These are phyloP conservation scores for Esox lucius DNA, from an alignment of 2,797 vertebrate species.

Conservation along the genomic window DNA sequence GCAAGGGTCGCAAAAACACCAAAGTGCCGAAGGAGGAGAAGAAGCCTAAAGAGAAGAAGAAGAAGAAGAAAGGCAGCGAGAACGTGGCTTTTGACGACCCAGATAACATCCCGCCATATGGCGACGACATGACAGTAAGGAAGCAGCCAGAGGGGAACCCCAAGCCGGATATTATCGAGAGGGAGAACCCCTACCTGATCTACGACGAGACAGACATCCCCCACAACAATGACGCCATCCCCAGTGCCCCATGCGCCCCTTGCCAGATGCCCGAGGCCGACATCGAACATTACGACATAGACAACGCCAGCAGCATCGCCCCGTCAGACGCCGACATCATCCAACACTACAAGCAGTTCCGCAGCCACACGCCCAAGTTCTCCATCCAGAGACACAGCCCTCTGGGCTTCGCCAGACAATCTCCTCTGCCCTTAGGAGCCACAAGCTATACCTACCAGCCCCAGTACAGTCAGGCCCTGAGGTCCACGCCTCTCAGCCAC, in stretches of 20 bases:
- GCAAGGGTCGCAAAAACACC: constrained; percentile 80
- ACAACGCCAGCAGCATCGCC: constrained; percentile 97
- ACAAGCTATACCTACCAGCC: constrained; percentile 94
- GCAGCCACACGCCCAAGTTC: constrained; percentile 95
- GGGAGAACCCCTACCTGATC: constrained; percentile 97
- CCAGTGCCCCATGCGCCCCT: constrained; percentile 90
- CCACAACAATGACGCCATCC: constrained; percentile 83
- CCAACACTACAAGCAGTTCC: constrained; percentile 97
- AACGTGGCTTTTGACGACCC: constrained; percentile 95
- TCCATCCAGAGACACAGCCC: constrained; percentile 98
- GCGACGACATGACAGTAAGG: constrained; percentile 92
- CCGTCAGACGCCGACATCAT: constrained; percentile 96
- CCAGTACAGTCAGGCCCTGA: constrained; percentile 83
- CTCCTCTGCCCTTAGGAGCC: constrained; percentile 90
- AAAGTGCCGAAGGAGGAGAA: constrained; percentile 87
- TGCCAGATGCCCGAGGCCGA: constrained; percentile 83
- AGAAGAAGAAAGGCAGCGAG: constrained; percentile 96
- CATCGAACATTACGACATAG: constrained; percentile 96
- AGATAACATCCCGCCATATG: constrained; percentile 92
- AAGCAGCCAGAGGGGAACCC: constrained; percentile 98
- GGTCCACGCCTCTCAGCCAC: constrained; percentile 88
- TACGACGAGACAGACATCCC: constrained; percentile 94
- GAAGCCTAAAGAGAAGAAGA: constrained; percentile 93
- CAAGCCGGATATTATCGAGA: constrained; percentile 95
- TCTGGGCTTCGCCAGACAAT: constrained; percentile 91